Base-by-base conservation (phyloP, 2,888 invertebrate species). In the Pyrrhosoma nymphula region DNA sequence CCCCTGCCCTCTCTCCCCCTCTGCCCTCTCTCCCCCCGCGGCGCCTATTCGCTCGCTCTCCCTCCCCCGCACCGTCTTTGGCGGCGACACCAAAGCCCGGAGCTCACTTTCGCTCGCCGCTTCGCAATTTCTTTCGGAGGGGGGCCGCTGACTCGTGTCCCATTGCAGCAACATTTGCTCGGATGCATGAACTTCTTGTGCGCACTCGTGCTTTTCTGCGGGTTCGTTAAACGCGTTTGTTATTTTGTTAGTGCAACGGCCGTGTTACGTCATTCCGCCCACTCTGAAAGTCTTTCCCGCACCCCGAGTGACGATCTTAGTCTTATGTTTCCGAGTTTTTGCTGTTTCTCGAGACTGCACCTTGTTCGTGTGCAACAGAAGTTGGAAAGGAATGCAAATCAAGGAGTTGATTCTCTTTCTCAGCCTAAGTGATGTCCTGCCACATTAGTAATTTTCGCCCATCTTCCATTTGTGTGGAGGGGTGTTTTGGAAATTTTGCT, bases 31-130 rank as follows among this genome's bases (percentile, higher is more conserved):
- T 20, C 69, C 69, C 69, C 20, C 26, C 20, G 14, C 10, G 23
- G 10, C 69, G 20, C 69, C 23, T 20, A n/a, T n/a, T n/a, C n/a
- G n/a, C n/a, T n/a, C n/a, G n/a, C n/a, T n/a, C n/a, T n/a, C n/a
- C n/a, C n/a, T n/a, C 0, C 69, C 6, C 69, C 69, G 69, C 69
- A 8, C n/a, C 69, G 26, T 8, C 16, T n/a, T 8, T 14, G 82
- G 82, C 82, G 35, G 82, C 35, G 82, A 82, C 82, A 82, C 82
- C 82, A 82, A 82, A 20, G 60, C 60, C 18, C 60, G 20, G 60
- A 82, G 82, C 82, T 82, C 82, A 82, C 82, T 82, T 82, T 82
- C 82, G 82, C 82, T 82, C 35, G 82, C 82, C 35, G 82, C 82
- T 82, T 82, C 82, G 82, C 82, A 82, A 82, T 82, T 82, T 82